Evolutionary conservation across 2,797 vertebrate species (phyloP).

Genomic region (Selene dorsalis): DNA sequence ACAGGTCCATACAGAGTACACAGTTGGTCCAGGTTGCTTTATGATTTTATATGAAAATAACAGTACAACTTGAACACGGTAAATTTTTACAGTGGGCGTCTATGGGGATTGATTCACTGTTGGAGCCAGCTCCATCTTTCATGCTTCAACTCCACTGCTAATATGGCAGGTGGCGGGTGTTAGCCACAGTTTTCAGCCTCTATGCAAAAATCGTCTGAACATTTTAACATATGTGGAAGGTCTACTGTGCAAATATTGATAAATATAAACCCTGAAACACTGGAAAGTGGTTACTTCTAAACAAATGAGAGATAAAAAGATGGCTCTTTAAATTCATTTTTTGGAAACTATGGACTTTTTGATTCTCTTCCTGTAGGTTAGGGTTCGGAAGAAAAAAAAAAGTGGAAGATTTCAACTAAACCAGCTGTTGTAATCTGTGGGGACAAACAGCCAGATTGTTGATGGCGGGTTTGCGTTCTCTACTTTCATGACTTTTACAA

Average conservation of each 20-base stretch:
- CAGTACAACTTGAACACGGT: not conserved
- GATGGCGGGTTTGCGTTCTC: too few species aligned
- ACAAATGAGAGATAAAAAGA: not conserved
- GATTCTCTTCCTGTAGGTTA: not conserved
- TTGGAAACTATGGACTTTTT: not conserved
- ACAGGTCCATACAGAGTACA: slow-evolving; percentile 17
- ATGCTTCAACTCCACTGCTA: slow-evolving; percentile 18
- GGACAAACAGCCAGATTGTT: too few species aligned
- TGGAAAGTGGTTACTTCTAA: not conserved
- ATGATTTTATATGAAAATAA: slow-evolving; percentile 21
- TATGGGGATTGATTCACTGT: too few species aligned
- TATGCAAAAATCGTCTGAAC: not conserved
- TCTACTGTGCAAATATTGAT: not conserved
- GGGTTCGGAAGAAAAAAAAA: not conserved
- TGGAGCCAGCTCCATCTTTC: too few species aligned
- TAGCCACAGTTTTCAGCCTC: not conserved
- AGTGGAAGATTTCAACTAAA: not conserved
- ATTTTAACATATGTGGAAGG: slow-evolving; percentile 3
- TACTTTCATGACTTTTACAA: too few species aligned
- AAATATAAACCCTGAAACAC: not conserved
- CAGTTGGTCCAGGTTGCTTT: not conserved
- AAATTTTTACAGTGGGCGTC: too few species aligned
- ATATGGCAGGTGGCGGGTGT: slow-evolving; percentile 1
- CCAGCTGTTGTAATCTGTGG: too few species aligned
- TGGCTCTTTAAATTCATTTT: not conserved